Percentiles rank a stretch among this genome's conserved stretches.
These are phyloP conservation scores for Carollia perspicillata DNA, from an alignment of 2,113 vertebrate genomes.

Conservation along the genomic window DNA sequence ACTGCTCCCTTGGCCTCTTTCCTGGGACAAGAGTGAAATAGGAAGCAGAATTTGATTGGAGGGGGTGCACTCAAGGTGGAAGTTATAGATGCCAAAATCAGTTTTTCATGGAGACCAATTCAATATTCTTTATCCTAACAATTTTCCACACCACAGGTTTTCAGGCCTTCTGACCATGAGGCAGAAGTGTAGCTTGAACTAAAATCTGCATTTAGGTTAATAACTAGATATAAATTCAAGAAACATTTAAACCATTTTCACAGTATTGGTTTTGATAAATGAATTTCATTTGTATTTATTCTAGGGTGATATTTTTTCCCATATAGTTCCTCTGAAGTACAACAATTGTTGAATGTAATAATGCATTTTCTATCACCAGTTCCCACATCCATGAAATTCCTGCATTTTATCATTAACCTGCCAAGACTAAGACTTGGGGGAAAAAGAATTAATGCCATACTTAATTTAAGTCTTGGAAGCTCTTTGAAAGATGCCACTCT, in stretches of 20 bases:
- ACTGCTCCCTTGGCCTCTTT: neutral
- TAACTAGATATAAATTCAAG: constrained; percentile 80
- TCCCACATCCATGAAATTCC: constrained; percentile 69
- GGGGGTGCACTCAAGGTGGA: neutral
- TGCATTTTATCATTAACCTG: constrained; percentile 68
- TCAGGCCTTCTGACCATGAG: constrained; percentile 76
- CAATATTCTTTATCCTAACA: constrained; percentile 77
- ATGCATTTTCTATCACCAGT: constrained; percentile 68
- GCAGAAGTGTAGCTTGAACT: constrained; percentile 71
- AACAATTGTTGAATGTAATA: constrained; percentile 74
- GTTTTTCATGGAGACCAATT: constrained; percentile 72
- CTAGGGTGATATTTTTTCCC: constrained; percentile 73
- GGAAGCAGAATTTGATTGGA: neutral
- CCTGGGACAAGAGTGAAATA: constrained; percentile 3
- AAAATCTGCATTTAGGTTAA: constrained; percentile 80
- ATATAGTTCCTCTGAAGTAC: constrained; percentile 75
- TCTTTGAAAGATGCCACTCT: neutral
- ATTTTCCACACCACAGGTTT: constrained; percentile 77
- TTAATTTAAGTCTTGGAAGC: constrained; percentile 46
- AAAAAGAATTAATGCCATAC: constrained; percentile 39
- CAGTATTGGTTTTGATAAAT: constrained; percentile 79
- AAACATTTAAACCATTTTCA: constrained; percentile 80
- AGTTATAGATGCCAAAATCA: constrained; percentile 69
- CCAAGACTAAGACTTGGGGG: constrained; percentile 54
- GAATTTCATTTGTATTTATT: constrained; percentile 80